Percentiles rank a stretch among this genome's conserved stretches.
Evolutionary conservation across 2,113 vertebrate genomes (phyloP).

Genomic region (Nothocercus nigrocapillus): DNA sequence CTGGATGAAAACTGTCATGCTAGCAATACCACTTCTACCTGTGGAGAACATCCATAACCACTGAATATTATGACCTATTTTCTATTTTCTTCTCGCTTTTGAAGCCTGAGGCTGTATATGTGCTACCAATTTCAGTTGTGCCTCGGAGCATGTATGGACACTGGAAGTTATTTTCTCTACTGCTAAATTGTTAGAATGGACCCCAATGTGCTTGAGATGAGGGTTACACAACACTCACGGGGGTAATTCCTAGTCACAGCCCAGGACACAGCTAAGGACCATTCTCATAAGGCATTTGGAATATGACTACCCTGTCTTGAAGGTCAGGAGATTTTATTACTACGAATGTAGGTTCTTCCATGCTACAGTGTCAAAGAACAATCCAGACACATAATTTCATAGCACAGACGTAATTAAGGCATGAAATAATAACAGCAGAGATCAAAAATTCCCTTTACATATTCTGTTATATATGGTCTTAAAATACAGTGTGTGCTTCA

Average conservation of each 20-base stretch:
- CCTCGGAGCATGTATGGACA: not conserved
- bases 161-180: not conserved
- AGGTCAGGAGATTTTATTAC: not conserved
- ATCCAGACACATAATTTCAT: not conserved
- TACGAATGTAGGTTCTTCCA: not conserved
- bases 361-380: not conserved
- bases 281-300: not conserved
- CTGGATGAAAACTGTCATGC: not conserved
- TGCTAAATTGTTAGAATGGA: not conserved
- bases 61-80: not conserved
- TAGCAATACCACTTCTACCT: not conserved
- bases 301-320: not conserved
- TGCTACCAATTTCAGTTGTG: not conserved
- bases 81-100: not conserved
- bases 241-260: fast-evolving
- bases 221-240: not conserved
- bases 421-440: slow-evolving; percentile 19
- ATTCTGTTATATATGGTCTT: slow-evolving; percentile 1
- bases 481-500: not conserved
- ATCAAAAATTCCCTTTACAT: slow-evolving; percentile 1
- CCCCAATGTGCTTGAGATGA: fast-evolving
- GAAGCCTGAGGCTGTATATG: not conserved
- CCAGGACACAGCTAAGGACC: not conserved
- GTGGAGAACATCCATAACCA: not conserved
- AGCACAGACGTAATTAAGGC: not conserved